These are phyloP conservation scores for Oreochromis grahami DNA, from an alignment of 2,797 vertebrate species.

Conservation along the genomic window DNA sequence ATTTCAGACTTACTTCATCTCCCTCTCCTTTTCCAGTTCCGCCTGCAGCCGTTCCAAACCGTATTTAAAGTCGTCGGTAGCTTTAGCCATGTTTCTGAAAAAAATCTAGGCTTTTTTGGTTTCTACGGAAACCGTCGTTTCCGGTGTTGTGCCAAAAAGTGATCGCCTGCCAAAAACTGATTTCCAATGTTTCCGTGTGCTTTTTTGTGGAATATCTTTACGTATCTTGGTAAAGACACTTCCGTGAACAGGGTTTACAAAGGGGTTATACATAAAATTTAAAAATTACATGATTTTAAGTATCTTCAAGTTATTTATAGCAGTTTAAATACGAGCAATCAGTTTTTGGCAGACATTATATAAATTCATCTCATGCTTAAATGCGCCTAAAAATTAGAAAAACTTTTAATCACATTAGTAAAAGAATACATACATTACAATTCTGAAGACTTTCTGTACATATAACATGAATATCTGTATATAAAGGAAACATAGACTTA, in stretches of 20 bases:
- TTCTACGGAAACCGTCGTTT: constrained; percentile 50
- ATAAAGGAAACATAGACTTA: background rate
- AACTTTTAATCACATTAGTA: background rate
- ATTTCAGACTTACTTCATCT: constrained; percentile 64
- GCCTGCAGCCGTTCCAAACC: constrained; percentile 48
- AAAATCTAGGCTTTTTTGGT: background rate
- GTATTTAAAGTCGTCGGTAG: constrained; percentile 36
- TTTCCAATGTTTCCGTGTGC: background rate
- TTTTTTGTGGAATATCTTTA: background rate
- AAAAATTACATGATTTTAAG: background rate
- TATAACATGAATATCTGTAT: background rate
- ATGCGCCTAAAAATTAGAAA: background rate
- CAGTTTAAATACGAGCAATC: background rate
- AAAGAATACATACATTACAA: background rate
- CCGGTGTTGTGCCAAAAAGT: background rate
- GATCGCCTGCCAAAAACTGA: background rate
- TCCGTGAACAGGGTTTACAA: background rate
- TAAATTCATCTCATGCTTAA: background rate
- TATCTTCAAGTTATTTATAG: background rate
- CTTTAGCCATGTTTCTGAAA: constrained; percentile 40
- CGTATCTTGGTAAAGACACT: background rate
- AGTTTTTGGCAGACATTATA: background rate
- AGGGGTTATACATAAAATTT: background rate
- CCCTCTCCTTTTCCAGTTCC: constrained; percentile 68
- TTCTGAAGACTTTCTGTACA: background rate